Base-by-base conservation (phyloP, 2,797 vertebrate genomes). In the Crocodylus rhombifer region DNA sequence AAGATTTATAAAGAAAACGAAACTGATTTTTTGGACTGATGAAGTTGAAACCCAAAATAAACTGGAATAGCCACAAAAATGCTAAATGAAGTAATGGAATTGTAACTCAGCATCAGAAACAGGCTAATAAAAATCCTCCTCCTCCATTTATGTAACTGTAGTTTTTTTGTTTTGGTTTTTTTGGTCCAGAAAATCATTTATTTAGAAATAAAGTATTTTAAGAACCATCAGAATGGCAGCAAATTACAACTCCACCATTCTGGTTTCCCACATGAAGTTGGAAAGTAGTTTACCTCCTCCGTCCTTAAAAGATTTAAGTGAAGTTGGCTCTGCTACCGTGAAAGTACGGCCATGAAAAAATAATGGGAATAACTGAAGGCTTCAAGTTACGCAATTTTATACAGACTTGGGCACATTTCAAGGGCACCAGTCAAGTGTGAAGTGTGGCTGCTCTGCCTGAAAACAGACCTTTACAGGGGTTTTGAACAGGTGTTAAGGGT, bases 41-140 rank as follows among this genome's bases (percentile, higher is more conserved):
- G 33, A 88, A 94, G 79, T 84, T 84, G 86, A 77, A 95, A 30
- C 63, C 84, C 78, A 77, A 86, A 77, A 90, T 87, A 95, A 95
- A 89, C 89, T 88, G 92, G 73, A 74, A 90, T 36, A 87, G 58
- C 63, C 82, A 91, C 74, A 93, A 91, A 78, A 94, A 95, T 18
- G 63, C 51, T 78, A 84, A 87, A 89, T 75, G 80, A 57, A 84
- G 80, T 93, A 88, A 57, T 82, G 92, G 94, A 96, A 94, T 51
- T 90, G 58, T 14, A 92, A 67, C 36, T 86, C 13, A 92, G 69
- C 9, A 84, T 65, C 33, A 86, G 62, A 88, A 9, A 84, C 28
- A 75, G 61, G 55, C 61, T 55, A 93, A 26, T 79, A 79, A 69
- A 79, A 93, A 90, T 82, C 58, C 18, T 30, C 74, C 82, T 67